A percentile compares a stretch with the other conserved stretches of the same genome.
These are phyloP conservation scores for Dusona sp. DNA, from an alignment of 2,888 invertebrate species.

Conservation along the genomic window DNA sequence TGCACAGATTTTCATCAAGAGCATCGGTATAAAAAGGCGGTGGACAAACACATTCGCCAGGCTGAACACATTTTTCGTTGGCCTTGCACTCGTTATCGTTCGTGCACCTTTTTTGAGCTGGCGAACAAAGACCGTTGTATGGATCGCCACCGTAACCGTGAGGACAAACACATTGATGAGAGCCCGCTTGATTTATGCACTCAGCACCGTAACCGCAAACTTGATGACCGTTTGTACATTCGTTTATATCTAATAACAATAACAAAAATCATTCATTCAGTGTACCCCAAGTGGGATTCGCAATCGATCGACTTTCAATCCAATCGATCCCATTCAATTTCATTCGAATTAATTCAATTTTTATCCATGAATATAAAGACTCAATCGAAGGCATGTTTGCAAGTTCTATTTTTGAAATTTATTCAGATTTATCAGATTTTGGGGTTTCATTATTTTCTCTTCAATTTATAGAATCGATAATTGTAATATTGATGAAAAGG, in stretches of 20 bases:
- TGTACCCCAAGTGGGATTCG: background rate
- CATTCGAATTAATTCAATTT: too few species aligned
- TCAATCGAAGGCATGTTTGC: too few species aligned
- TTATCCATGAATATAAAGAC: too few species aligned
- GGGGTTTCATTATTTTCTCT: background rate
- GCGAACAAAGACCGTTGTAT: slow-evolving; percentile 92
- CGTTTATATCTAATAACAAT: slow-evolving; percentile 89
- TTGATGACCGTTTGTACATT: slow-evolving; percentile 91
- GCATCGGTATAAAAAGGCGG: slow-evolving; percentile 95
- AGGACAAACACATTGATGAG: slow-evolving; percentile 93
- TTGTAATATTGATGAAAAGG: background rate
- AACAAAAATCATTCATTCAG: background rate
- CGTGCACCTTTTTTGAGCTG: slow-evolving; percentile 93
- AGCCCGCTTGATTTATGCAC: slow-evolving; percentile 92
- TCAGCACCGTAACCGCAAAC: slow-evolving; percentile 95
- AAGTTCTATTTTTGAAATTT: too few species aligned
- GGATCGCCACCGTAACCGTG: slow-evolving; percentile 93
- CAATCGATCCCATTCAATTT: too few species aligned
- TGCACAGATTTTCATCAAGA: slow-evolving; percentile 93
- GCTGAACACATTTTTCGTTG: slow-evolving; percentile 96
- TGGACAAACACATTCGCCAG: slow-evolving; percentile 95
- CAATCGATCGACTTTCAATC: background rate
- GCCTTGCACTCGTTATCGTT: slow-evolving; percentile 93
- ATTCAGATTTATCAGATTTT: background rate
- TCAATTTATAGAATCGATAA: background rate